Percentiles rank a stretch among this genome's conserved stretches.
phyloP scores from a whole-genome alignment of 1,140 invertebrate species.

The Coptotermes formosanus region DNA sequence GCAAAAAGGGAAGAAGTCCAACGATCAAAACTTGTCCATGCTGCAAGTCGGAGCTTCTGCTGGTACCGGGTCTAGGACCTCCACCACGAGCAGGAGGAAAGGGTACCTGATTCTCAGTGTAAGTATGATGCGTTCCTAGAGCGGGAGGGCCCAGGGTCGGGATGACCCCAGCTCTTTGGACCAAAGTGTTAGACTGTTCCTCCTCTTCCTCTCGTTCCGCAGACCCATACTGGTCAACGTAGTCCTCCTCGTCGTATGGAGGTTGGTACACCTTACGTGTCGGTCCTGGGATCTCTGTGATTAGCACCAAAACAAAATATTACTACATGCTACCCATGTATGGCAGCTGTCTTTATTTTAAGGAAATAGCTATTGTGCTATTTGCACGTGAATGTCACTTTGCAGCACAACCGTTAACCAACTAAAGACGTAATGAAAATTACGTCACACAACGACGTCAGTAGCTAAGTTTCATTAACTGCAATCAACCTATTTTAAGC shows the following conservation, averaged over 20 bases:
- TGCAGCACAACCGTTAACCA: no score
- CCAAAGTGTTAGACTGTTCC: not conserved
- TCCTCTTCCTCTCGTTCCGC: conserved; percentile 28
- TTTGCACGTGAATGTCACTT: no score
- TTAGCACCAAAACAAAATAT: not conserved
- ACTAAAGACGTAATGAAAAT: no score
- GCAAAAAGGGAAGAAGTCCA: not conserved
- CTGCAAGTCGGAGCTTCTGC: not conserved
- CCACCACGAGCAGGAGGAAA: not conserved
- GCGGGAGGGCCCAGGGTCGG: conserved; percentile 22
- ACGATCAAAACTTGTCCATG: not conserved
- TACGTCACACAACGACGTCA: no score
- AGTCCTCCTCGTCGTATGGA: conserved; percentile 28
- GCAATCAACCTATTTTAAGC: no score
- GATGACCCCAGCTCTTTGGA: conserved; percentile 17
- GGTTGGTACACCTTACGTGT: not conserved
- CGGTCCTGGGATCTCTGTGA: conserved; percentile 26
- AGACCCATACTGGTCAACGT: conserved; percentile 25
- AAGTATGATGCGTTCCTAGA: conserved; percentile 22
- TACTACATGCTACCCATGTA: not conserved
- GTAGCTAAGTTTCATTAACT: no score
- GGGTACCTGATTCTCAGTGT: conserved; percentile 22
- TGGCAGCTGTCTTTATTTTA: no score
- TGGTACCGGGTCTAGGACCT: not conserved
- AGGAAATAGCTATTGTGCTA: no score